Base-by-base conservation (phyloP, 2,888 invertebrate genomes). In the Drosophila demipolita region DNA sequence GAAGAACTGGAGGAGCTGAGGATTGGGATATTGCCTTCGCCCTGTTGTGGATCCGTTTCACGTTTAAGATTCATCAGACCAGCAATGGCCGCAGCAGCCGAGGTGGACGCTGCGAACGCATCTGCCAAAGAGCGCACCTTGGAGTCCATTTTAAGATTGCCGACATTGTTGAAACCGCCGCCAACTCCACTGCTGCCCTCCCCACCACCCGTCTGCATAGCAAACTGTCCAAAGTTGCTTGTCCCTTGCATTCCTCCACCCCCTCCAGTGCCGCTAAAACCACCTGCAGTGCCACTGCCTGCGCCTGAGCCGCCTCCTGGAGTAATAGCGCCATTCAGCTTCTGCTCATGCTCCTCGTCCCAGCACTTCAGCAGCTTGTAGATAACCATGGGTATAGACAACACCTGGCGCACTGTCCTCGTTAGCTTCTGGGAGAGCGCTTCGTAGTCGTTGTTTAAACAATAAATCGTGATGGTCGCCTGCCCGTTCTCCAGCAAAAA, bases 371-470 rank as follows among this genome's bases (percentile, higher is more conserved):
- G 95, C 3, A 99, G 94, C 2, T 97, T 95, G 75, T 98, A 95
- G 93, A 98, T 95, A 8, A 98, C 98, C 61, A 98, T 95, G 2
- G 99, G 98, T 92, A 99, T 97, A n/a, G 98, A 98, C 87, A 98
- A 95, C 84, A 96, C 97, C 91, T 96, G 96, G 92, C 98, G 98
- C 75, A 98, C 94, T 57, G 98, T 96, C 92, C 94, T 95, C 3
- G 95, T 93, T 76, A 85, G 92, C 90, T 84, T 94, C 93, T 72
- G 93, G 54, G 78, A 94, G 20, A 92, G 83, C 1, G 92, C 76
- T 90, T 94, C 86, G 83, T 94, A 93, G 59, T 91, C 94, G 70
- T 93, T 93, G 90, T 92, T 93, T 2, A 95, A 94, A 35, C 96
- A 95, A 91, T 96, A 96, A 1, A 98, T 95, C 38, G 95, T 94